Percentiles rank a stretch among this genome's conserved stretches.
Evolutionary conservation across 2,888 invertebrate species (phyloP).

Genomic region (Habrosyne pyritoides): DNA sequence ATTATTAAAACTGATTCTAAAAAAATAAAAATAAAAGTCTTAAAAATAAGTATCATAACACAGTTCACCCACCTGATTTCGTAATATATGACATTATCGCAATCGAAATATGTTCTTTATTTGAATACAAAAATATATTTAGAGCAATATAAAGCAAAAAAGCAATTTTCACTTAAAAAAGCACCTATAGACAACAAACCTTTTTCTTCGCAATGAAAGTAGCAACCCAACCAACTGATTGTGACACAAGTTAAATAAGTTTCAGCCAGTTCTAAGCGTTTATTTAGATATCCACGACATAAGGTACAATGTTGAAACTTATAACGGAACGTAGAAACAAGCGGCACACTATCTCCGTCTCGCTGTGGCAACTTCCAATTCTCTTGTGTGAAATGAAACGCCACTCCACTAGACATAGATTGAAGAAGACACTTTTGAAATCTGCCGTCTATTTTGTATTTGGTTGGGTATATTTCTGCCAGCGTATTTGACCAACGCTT

Average conservation of each 20-base stretch:
- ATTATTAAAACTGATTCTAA: too few relatives aligned
- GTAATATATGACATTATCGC: too few relatives aligned
- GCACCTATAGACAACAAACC: too few relatives aligned
- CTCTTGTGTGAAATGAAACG: conserved; percentile 24
- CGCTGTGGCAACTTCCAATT: conserved; percentile 22
- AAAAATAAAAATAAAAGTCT: too few relatives aligned
- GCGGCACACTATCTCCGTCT: conserved; percentile 26
- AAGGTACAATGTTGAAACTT: conserved; percentile 24
- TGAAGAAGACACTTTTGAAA: conserved; percentile 14
- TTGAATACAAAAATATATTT: too few relatives aligned
- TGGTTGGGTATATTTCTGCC: conserved; percentile 20
- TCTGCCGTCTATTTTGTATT: conserved; percentile 10
- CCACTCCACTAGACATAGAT: conserved; percentile 17
- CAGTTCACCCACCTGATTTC: too few relatives aligned
- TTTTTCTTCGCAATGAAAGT: not conserved
- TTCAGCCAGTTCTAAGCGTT: not conserved
- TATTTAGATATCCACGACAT: not conserved
- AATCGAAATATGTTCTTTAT: too few relatives aligned
- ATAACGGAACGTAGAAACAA: conserved; percentile 25
- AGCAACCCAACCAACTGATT: not conserved
- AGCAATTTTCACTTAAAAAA: too few relatives aligned
- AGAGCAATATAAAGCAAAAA: too few relatives aligned
- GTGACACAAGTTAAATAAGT: not conserved
- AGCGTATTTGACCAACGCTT: not conserved
- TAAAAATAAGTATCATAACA: too few relatives aligned